phyloP scores from a whole-genome alignment of 2,888 invertebrate species.

The Malthinus flaveolus region DNA sequence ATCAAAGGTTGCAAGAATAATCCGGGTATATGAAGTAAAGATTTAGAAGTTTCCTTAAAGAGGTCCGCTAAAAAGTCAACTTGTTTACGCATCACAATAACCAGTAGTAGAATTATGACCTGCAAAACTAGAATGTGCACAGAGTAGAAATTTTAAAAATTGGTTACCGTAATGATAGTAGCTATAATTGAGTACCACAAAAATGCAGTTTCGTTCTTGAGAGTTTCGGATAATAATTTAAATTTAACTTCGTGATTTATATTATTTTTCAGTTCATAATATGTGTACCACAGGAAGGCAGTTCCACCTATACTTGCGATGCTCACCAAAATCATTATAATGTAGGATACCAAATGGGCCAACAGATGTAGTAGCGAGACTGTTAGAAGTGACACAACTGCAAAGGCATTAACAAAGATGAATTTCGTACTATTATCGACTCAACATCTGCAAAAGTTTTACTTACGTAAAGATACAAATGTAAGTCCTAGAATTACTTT shows the following conservation, averaged over 20 bases:
- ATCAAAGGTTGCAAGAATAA: conserved; percentile 82
- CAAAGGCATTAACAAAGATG: conserved; percentile 31
- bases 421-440: background rate
- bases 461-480: conserved; percentile 76
- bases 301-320: conserved; percentile 78
- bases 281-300: conserved; percentile 86
- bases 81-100: conserved; percentile 77
- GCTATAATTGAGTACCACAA: conserved; percentile 83
- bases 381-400: conserved; percentile 82
- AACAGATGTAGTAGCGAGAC: conserved; percentile 83
- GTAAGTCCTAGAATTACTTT: conserved; percentile 80
- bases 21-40: conserved; percentile 81
- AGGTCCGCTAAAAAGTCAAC: conserved; percentile 81
- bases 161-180: conserved; percentile 81
- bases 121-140: conserved; percentile 49
- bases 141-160: background rate
- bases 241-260: conserved; percentile 59
- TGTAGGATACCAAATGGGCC: conserved; percentile 83
- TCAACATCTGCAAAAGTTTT: background rate
- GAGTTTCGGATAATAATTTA: conserved; percentile 71
- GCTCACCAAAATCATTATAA: conserved; percentile 81
- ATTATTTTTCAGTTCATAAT: conserved; percentile 72
- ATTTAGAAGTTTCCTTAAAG: conserved; percentile 89
- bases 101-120: conserved; percentile 73
- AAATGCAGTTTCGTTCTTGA: conserved; percentile 85